Base-by-base conservation (phyloP, 2,888 invertebrate genomes). In the Gryllus longicercus region DNA sequence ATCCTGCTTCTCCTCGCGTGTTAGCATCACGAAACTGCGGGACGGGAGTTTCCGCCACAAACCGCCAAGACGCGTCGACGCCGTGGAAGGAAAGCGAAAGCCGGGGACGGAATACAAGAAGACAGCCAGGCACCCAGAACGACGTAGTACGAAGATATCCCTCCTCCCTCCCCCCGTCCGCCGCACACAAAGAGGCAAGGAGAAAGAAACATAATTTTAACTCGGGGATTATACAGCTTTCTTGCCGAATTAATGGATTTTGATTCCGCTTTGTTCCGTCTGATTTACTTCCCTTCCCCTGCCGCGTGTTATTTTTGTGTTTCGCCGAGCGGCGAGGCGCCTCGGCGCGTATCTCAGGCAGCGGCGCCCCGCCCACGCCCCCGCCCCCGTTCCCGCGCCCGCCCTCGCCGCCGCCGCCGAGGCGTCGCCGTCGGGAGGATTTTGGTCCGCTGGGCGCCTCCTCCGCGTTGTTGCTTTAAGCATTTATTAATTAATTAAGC, bases 401-500 rank as follows among this genome's bases (percentile, higher is more conserved):
- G 38, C 38, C 38, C 5, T 5, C 5, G 38, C 38, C 3, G 3
- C 38, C 38, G 38, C 38, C 38, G 3, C 38, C 18, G 25, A 25
- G 25, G 14, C 63, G 14, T 5, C 63, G 14, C 63, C 63, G 63
- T n/a, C 63, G 14, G 16, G 8, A 63, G 63, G 63, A 63, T 63
- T 63, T 63, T n/a, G 63, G 63, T 18, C 16, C 63, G 63, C 14
- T 63, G 63, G n/a, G n/a, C 63, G 14, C 63, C n/a, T 63, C 63
- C 16, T 63, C 63, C 63, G 1, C 5, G 16, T 63, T 82, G 82
- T 81, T 81, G 78, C 80, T 82, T 79, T 75, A 81, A 81, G 78
- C 78, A 82, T 82, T 81, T 79, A 80, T 79, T 82, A 82, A 82
- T 82, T 82, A 82, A 82, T 82, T 82, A 82, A 80, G 78, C 76